A percentile compares a stretch with the other conserved stretches of the same genome.
phyloP scores from a whole-genome alignment of 2,888 invertebrate genomes.

The Teinopalpus imperialis region DNA sequence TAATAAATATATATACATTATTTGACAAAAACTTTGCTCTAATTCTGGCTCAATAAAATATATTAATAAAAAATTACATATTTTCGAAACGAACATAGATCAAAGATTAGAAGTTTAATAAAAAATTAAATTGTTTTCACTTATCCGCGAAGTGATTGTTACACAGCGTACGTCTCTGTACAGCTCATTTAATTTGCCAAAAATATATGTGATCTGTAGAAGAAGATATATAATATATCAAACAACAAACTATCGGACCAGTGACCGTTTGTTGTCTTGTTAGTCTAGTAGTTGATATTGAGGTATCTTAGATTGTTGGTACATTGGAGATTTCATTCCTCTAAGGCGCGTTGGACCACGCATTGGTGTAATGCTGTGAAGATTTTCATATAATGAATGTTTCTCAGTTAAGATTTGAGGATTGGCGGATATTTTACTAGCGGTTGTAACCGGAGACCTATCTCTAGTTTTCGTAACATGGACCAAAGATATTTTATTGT shows the following conservation, averaged over 20 bases:
- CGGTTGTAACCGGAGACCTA: conserved; percentile 22
- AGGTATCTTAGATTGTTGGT: conserved; percentile 77
- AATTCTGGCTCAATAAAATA: conserved; percentile 15
- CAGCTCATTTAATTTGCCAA: conserved; percentile 74
- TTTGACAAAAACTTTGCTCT: conserved; percentile 1
- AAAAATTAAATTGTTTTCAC: conserved; percentile 18
- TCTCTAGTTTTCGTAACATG: conserved; percentile 43
- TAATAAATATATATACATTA: not conserved
- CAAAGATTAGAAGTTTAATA: conserved; percentile 20
- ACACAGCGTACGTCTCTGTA: conserved; percentile 34
- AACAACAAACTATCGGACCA: conserved; percentile 70
- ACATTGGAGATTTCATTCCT: conserved; percentile 38
- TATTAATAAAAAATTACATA: conserved; percentile 3
- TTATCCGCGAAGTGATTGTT: conserved; percentile 21
- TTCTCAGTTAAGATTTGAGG: conserved; percentile 9
- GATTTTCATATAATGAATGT: conserved; percentile 17
- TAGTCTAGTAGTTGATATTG: conserved; percentile 68
- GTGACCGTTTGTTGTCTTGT: conserved; percentile 69
- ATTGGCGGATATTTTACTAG: conserved; percentile 11
- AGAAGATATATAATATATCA: conserved; percentile 51
- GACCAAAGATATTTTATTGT: conserved; percentile 51
- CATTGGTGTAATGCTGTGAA: conserved; percentile 12
- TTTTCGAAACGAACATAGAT: conserved; percentile 11
- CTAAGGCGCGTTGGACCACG: conserved; percentile 17
- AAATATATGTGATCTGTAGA: conserved; percentile 73